A percentile compares a stretch with the other conserved stretches of the same genome.
Evolutionary conservation across 2,888 invertebrate genomes (phyloP).

Genomic region (Nyleta sp.): DNA sequence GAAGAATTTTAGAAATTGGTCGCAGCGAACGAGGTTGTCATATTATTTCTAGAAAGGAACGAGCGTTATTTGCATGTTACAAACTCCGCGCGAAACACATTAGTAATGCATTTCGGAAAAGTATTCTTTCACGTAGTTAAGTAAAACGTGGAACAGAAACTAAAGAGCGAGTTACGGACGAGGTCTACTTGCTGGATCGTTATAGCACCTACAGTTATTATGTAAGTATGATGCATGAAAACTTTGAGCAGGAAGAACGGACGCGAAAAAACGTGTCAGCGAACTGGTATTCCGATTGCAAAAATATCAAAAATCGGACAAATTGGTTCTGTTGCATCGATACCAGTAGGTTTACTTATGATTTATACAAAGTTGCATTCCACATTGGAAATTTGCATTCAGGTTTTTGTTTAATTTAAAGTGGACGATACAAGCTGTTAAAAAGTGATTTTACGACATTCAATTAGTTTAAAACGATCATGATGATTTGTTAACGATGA

Average conservation of each 20-base stretch:
- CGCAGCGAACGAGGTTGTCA: constrained; percentile 28
- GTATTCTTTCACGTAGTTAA: constrained; percentile 22
- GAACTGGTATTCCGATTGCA: too few relatives aligned
- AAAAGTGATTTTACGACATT: too few relatives aligned
- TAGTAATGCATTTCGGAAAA: constrained; percentile 39
- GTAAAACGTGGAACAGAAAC: constrained; percentile 40
- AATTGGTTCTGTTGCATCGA: too few relatives aligned
- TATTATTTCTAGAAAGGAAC: constrained; percentile 44
- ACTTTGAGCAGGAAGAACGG: not conserved
- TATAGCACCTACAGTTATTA: constrained; percentile 54
- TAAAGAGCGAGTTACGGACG: constrained; percentile 41
- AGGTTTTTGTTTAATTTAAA: too few relatives aligned
- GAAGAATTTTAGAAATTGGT: constrained; percentile 38
- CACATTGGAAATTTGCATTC: too few relatives aligned
- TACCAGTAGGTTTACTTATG: too few relatives aligned
- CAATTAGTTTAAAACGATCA: too few relatives aligned
- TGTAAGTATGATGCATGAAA: constrained; percentile 50
- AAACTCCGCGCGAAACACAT: constrained; percentile 11
- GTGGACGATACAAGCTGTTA: too few relatives aligned
- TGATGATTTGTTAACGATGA: too few relatives aligned
- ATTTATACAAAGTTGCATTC: too few relatives aligned
- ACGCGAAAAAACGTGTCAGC: too few relatives aligned
- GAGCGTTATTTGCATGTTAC: constrained; percentile 24
- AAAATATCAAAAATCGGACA: not conserved
- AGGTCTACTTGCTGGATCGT: constrained; percentile 58